Conservation (phyloP, 2,113 vertebrate species). For the Antennarius striatus region DNA sequence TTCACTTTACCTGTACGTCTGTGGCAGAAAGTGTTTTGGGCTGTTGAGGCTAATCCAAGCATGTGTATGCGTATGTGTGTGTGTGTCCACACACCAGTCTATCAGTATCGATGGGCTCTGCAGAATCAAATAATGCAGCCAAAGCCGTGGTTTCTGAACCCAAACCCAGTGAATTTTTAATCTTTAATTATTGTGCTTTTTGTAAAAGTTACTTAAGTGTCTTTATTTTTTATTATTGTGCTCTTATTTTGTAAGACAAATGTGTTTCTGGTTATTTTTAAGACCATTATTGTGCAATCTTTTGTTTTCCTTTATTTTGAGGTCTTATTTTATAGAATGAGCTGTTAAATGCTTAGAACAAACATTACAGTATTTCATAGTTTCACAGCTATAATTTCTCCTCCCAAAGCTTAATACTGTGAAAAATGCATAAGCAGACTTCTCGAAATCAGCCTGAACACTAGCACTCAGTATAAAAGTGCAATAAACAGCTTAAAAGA, state of each 20-base stretch:
- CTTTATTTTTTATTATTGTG: constrained; percentile 63
- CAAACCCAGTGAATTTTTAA: constrained; percentile 57
- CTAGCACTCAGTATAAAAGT: constrained; percentile 51
- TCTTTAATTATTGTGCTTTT: constrained; percentile 78
- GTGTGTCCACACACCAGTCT: constrained; percentile 19
- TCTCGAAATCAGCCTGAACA: constrained; percentile 57
- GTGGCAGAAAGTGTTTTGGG: constrained; percentile 36
- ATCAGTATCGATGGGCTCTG: constrained; percentile 5
- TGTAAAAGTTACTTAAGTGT: constrained; percentile 78
- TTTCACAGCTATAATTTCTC: constrained; percentile 27
- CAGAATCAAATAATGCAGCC: constrained; percentile 13
- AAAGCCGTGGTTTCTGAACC: constrained; percentile 35
- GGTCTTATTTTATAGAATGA: constrained; percentile 43
- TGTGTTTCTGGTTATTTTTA: constrained; percentile 73
- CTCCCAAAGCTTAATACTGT: constrained; percentile 60
- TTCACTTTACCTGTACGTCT: background rate
- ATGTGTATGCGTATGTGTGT: background rate
- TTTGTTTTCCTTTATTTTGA: constrained; percentile 39
- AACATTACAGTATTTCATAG: constrained; percentile 49
- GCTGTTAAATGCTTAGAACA: constrained; percentile 52
- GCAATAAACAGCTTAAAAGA: constrained; percentile 54
- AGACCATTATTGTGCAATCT: constrained; percentile 77
- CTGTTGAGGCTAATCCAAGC: constrained; percentile 18
- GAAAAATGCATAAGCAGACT: constrained; percentile 28
- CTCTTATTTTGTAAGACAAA: constrained; percentile 77